phyloP scores from a whole-genome alignment of 2,888 invertebrate species.

The Cotesia congregata region DNA sequence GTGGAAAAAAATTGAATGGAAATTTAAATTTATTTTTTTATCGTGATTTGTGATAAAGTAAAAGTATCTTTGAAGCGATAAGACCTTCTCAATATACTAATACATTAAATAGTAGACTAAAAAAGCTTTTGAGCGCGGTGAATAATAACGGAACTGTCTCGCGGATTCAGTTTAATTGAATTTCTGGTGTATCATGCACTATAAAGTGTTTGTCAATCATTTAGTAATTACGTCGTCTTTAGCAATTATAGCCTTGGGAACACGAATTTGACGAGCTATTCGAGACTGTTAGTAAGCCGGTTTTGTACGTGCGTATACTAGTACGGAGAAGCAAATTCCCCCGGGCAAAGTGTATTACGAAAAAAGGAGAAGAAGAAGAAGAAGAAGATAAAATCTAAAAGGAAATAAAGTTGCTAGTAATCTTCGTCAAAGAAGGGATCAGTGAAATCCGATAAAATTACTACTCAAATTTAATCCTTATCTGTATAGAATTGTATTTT shows the following conservation, averaged over 20 bases:
- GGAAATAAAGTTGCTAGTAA: background rate
- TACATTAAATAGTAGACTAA: no score
- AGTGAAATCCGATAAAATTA: background rate
- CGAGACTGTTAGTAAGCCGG: background rate
- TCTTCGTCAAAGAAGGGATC: background rate
- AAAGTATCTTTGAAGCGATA: no score
- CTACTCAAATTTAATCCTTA: background rate
- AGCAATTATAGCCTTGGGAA: background rate
- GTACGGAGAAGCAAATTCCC: background rate
- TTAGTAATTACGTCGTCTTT: conserved; percentile 15
- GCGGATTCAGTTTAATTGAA: background rate
- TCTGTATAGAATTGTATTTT: background rate
- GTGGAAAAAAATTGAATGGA: background rate
- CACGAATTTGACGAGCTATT: background rate
- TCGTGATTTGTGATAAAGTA: no score
- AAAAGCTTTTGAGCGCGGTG: background rate
- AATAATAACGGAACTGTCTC: background rate
- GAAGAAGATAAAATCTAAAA: background rate
- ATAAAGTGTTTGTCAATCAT: conserved; percentile 8
- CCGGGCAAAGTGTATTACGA: background rate
- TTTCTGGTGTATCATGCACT: conserved; percentile 1
- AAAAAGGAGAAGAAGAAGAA: background rate
- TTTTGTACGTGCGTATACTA: background rate
- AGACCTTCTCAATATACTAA: no score
- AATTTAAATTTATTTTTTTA: no score